These are phyloP conservation scores for Ancistrus triradiatus DNA, from an alignment of 2,113 vertebrate species.

Conservation along the genomic window DNA sequence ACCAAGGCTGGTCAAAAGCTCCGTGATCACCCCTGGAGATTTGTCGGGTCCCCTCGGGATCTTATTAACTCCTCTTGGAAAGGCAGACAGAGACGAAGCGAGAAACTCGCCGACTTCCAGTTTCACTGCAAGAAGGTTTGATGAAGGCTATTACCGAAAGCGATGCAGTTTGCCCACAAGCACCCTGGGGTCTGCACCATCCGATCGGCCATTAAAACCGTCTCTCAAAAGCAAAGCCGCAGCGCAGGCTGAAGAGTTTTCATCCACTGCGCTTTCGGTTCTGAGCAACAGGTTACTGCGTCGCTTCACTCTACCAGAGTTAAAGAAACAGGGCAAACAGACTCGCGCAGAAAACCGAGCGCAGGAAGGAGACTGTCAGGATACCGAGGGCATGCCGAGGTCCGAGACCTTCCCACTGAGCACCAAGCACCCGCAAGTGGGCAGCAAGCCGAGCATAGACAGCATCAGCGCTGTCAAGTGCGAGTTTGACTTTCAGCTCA, in stretches of 20 bases:
- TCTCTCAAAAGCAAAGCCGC: slow-evolving; percentile 51
- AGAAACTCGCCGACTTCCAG: slow-evolving; percentile 31
- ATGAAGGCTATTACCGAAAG: slow-evolving; percentile 66
- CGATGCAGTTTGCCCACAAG: slow-evolving; percentile 63
- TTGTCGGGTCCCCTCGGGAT: slow-evolving; percentile 39
- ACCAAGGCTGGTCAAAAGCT: slow-evolving; percentile 38
- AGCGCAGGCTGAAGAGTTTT: slow-evolving; percentile 5
- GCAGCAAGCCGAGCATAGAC: slow-evolving; percentile 65
- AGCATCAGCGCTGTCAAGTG: slow-evolving; percentile 72
- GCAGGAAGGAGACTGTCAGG: background rate
- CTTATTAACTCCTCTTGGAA: slow-evolving; percentile 57
- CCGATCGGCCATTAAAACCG: slow-evolving; percentile 47
- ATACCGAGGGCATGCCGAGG: slow-evolving; percentile 44
- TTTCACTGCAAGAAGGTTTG: slow-evolving; percentile 47
- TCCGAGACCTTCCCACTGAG: slow-evolving; percentile 63
- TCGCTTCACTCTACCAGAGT: slow-evolving; percentile 64
- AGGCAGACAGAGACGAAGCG: slow-evolving; percentile 1
- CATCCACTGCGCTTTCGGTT: slow-evolving; percentile 42
- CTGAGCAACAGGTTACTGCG: slow-evolving; percentile 60
- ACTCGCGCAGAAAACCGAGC: background rate
- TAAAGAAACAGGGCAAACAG: slow-evolving; percentile 48
- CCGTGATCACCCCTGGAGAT: slow-evolving; percentile 10
- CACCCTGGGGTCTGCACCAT: slow-evolving; percentile 49
- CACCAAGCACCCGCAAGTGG: slow-evolving; percentile 56
- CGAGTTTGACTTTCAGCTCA: slow-evolving; percentile 65